Conservation (phyloP, 2,797 vertebrate genomes). For the Alectoris magna region DNA sequence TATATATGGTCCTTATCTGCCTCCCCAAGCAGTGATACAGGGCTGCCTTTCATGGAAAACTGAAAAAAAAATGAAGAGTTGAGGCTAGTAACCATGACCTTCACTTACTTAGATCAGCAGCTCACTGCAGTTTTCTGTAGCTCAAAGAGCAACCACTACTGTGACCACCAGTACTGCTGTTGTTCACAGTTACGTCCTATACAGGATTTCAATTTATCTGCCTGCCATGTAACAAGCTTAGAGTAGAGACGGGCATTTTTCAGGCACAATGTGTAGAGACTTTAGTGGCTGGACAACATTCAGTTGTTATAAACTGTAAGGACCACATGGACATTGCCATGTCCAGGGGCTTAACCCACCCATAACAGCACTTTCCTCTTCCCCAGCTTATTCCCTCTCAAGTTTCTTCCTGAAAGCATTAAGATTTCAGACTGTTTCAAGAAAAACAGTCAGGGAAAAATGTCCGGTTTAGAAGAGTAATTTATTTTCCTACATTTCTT, state of each 20-base stretch:
- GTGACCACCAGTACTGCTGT: background rate
- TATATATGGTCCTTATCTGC: background rate
- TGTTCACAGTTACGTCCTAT: background rate
- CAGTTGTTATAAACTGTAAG: background rate
- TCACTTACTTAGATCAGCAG: background rate
- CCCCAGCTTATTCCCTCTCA: slow-evolving; percentile 4
- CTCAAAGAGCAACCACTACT: background rate
- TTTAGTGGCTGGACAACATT: background rate
- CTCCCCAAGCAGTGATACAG: background rate
- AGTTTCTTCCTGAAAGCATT: background rate
- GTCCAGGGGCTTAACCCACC: background rate
- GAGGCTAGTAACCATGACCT: background rate
- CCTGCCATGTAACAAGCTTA: background rate
- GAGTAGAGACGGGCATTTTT: background rate
- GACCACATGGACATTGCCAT: background rate
- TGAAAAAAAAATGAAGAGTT: slow-evolving; percentile 5
- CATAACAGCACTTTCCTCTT: slow-evolving; percentile 12
- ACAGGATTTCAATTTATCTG: slow-evolving; percentile 15
- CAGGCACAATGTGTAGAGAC: background rate
- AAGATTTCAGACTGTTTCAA: slow-evolving; percentile 37
- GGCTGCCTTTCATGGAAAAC: background rate
- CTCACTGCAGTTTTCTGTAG: background rate
- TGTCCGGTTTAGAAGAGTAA: slow-evolving; percentile 37
- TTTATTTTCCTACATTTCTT: slow-evolving; percentile 41
- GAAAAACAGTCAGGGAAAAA: slow-evolving; percentile 41